Base-by-base conservation (phyloP, 2,797 vertebrate species). In the Helostoma temminkii region DNA sequence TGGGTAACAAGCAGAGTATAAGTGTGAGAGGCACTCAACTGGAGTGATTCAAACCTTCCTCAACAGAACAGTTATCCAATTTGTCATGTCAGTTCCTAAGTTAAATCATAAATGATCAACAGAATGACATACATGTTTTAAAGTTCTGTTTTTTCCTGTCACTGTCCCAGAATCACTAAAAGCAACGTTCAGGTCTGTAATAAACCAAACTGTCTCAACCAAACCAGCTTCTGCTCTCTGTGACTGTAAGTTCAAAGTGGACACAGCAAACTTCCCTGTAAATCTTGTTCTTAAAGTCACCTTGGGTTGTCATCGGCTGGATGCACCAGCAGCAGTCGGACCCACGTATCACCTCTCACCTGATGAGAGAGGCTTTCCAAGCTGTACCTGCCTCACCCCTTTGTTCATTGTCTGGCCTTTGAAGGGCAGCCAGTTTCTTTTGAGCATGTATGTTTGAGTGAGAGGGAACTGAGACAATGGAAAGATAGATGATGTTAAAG, bases 361-460 rank as follows among this genome's bases (percentile, higher is more conserved):
- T 70, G 92, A 86, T 84, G 93, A 95, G 74, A 88, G 90, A 89
- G 60, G 43, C 81, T 88, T 78, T 90, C 90, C 66, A 30, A 55
- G 59, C 74, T 39, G 65, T 39, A 59, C 61, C 61, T 83, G 83
- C 81, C 78, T 81, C 79, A 37, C 66, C 81, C 64, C 89, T 92
- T 95, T 95, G 94, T 95, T 71, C 85, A 88, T 95, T 95, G 93
- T 95, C 71, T 65, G 43, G 39, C 42, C 19, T 7, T 72, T 39
- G 78, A 70, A 85, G 53, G 58, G 68, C 6, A 59, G 89, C 88
- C 91, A 88, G 65, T 65, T 83, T 80, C 54, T 58, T 69, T 77
- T 69, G 41, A 83, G 72, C 86, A 83, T 83, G 84, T 45, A 76
- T 88, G 46, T 85, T 66, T 82, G 80, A 71, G 68, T 58, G 28